Evolutionary conservation across 2,797 vertebrate genomes (phyloP).

Genomic region (Phataginus tricuspis): DNA sequence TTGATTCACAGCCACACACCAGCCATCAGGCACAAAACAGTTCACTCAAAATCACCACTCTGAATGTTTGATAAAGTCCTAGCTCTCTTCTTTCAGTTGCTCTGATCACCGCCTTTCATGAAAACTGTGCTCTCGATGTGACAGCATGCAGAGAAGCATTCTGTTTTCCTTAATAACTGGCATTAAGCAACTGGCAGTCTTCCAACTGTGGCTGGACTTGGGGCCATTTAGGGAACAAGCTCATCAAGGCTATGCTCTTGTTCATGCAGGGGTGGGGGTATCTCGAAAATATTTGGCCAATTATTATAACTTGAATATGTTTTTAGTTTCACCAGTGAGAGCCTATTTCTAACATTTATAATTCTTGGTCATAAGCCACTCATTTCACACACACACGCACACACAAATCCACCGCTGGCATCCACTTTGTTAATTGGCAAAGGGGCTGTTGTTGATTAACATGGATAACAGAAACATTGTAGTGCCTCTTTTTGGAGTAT

Average conservation of each 20-base stretch:
- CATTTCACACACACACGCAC: too few species aligned
- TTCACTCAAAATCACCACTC: not conserved
- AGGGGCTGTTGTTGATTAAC: not conserved
- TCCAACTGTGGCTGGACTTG: not conserved
- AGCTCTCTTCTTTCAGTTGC: not conserved
- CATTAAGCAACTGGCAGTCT: not conserved
- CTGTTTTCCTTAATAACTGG: not conserved
- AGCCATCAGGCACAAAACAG: not conserved
- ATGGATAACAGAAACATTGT: not conserved
- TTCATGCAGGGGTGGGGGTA: not conserved
- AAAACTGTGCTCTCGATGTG: not conserved
- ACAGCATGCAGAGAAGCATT: not conserved
- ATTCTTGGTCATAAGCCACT: not conserved
- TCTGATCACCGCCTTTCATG: not conserved
- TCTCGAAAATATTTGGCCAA: not conserved
- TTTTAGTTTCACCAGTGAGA: not conserved
- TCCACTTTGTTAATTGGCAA: not conserved
- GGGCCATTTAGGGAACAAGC: not conserved
- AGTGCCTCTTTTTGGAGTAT: not conserved
- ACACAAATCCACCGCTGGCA: not conserved
- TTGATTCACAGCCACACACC: not conserved
- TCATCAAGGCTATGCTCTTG: not conserved
- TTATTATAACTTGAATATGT: not conserved
- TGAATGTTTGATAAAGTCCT: not conserved
- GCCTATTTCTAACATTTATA: not conserved